These are phyloP conservation scores for Prionailurus bengalensis DNA, from an alignment of 2,113 vertebrate species.

Conservation along the genomic window DNA sequence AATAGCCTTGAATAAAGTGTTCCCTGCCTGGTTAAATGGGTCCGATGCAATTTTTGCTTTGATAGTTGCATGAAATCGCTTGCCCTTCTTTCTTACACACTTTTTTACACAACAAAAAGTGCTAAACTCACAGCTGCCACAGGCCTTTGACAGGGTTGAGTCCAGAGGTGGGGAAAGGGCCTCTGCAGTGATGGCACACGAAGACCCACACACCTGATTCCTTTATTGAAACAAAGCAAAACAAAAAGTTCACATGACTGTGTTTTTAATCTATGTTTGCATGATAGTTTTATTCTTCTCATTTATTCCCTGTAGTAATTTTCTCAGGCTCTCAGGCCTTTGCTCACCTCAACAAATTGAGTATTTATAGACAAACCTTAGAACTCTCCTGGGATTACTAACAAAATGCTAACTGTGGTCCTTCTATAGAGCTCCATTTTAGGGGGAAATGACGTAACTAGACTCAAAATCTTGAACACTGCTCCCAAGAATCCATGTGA, in stretches of 20 bases:
- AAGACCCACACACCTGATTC: not conserved
- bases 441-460: not conserved
- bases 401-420: not conserved
- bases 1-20: not conserved
- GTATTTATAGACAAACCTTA: not conserved
- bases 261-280: slow-evolving; percentile 32
- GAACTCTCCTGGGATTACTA: not conserved
- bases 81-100: not conserved
- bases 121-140: not conserved
- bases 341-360: slow-evolving; percentile 3
- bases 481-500: not conserved
- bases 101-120: not conserved
- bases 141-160: not conserved
- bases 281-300: slow-evolving; percentile 46
- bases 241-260: not conserved
- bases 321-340: not conserved
- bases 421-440: not conserved
- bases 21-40: not conserved
- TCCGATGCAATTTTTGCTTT: not conserved
- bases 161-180: not conserved
- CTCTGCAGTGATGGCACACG: not conserved
- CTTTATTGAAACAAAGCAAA: slow-evolving; percentile 22
- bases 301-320: slow-evolving; percentile 55
- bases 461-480: not conserved
- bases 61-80: not conserved